These are phyloP conservation scores for Petrocephalus sullivani DNA, from an alignment of 2,797 vertebrate genomes.

Conservation along the genomic window DNA sequence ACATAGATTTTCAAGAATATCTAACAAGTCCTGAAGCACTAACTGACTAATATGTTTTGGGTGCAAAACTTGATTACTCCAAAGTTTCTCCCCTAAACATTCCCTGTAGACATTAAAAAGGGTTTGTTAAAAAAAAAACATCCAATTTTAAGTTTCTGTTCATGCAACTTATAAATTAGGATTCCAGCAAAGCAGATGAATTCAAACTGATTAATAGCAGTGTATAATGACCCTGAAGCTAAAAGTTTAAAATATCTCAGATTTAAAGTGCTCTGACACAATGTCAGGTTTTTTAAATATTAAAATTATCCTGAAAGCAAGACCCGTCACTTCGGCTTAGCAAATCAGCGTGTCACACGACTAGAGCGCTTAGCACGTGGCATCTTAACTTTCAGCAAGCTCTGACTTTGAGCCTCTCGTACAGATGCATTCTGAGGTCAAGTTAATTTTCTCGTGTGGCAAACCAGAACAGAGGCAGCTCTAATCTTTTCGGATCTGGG, in stretches of 20 bases:
- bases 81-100: constrained; percentile 4
- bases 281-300: constrained; percentile 27
- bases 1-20: neutral
- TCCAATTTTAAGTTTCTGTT: neutral
- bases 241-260: constrained; percentile 12
- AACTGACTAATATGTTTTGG: neutral
- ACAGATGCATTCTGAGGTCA: neutral
- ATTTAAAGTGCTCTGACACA: constrained; percentile 21
- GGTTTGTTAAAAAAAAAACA: neutral
- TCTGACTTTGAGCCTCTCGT: neutral
- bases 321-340: constrained; percentile 27
- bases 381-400: neutral
- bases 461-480: neutral
- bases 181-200: constrained; percentile 19
- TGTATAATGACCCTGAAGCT: constrained; percentile 18
- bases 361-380: neutral
- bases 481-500: neutral
- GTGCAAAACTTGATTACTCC: constrained; percentile 15
- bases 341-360: constrained; percentile 13
- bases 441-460: neutral
- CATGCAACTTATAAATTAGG: constrained; percentile 7
- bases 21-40: neutral
- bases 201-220: constrained; percentile 17
- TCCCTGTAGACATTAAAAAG: neutral
- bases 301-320: constrained; percentile 28